Evolutionary conservation across 2,888 invertebrate species (phyloP), one percentile per base, ranked within the genome.

Genomic region (Hydrotaea diabolus): DNA sequence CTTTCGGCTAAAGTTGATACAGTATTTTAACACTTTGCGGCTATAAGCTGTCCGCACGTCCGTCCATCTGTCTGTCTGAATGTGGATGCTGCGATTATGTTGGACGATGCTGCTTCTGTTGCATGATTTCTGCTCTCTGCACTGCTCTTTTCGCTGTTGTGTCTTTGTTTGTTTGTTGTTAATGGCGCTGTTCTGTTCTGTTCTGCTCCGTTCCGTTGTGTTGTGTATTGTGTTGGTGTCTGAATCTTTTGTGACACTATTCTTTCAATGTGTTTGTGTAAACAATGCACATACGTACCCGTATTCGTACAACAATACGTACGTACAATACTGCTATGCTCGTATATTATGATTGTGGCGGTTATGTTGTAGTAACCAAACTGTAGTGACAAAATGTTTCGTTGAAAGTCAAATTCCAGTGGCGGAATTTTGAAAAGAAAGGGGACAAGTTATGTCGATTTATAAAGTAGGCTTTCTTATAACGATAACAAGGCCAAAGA

Each of bases 11-110:
- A 79, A 82, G 76, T 85, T 66, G 75, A 46, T 79, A 73, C 59
- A 81, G 64, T 64, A 84, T 81, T 78, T 81, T 79, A 81, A 81
- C 81, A 82, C 79, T 85, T 78, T 71, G 79, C 82, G 85, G 82
- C 82, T 17, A 62, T 8, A 66, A 64, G 17, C 43, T 46, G 19
- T 64, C 39, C 39, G 19, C 36, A 43, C 23, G 69, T 46, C 21
- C 7, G 26, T 26, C 62, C 26, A n/a, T 62, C n/a, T 26, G 59
- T 1, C 19, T 8, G 26, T 39, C 39, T 11, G 39, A 8, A 1
- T 39, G 19, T 69, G 23, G 21, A 69, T 46, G 69, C 46, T 69
- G 43, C 9, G 21, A 46, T 23, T 11, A 46, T 69, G 69, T 69
- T 69, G 21, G 13, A 69, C 43, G 69, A 23, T 46, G 69, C 69